Evolutionary conservation across 2,888 invertebrate species (phyloP), one percentile per base, ranked within the genome.

Genomic region (Prosapia bicincta): DNA sequence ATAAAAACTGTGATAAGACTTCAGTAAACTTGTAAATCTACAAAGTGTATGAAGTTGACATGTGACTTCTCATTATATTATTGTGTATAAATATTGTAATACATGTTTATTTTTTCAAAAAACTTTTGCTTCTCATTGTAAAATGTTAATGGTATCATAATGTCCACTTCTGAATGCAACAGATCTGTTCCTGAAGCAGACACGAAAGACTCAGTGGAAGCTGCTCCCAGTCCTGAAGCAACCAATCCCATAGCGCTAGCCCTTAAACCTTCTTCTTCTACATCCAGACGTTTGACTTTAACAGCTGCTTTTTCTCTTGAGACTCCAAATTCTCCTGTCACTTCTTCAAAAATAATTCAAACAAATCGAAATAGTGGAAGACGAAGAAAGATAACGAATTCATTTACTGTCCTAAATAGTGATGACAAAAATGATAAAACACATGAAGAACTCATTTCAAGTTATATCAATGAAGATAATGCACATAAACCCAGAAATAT

Each of bases 291-390:
- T 43, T 26, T 77, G 25, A 75, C 77, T 10, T 70, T 77, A 25
- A 74, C 77, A 26, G 75, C 77, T 67, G 75, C 75, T 66, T 77
- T 77, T 54, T 70, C 77, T 3, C 70, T 77, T 54, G 77, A 77
- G 5, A 65, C 67, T 66, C 26, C 73, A 20, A 70, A 70, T 26
- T 28, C 71, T 43, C 75, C 75, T 15, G 68, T 71, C 15, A 75
- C 67, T 23, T 67, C 76, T 24, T 76, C 76, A n/a, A 74, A 38
- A 68, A 66, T 30, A 54, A 20, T 71, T 24, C 69, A 74, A 28
- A 54, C 66, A 30, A 10, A 32, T 30, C 65, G 69, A 54, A 72
- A 66, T 20, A 67, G n/a, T 15, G 20, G n/a, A 65, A 76, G 69
- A 32, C 72, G 67, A 68, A 71, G 65, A 28, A 28, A 71, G 3